phyloP scores from a whole-genome alignment of 2,797 vertebrate species.

The Gallinago stenura region DNA sequence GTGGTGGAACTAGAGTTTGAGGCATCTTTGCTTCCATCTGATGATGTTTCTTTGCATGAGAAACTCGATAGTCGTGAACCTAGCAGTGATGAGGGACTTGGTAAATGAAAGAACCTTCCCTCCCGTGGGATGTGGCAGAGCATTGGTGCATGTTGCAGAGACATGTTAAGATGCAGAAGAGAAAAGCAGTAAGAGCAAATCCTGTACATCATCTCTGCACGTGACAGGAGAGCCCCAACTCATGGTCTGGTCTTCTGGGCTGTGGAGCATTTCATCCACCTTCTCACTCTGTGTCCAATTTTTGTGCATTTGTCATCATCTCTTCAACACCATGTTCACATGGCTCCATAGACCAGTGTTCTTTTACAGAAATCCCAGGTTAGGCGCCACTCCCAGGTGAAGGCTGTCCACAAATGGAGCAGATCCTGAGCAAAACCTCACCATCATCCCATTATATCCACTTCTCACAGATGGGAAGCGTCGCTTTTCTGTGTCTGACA shows the following conservation, averaged over 20 bases:
- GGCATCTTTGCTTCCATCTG: not conserved
- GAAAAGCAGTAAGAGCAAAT: not conserved
- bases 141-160: accelerated
- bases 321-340: accelerated
- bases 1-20: not conserved
- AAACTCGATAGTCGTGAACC: not conserved
- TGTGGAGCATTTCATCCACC: not conserved
- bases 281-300: not conserved
- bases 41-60: accelerated
- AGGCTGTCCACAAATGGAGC: accelerated
- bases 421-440: not conserved
- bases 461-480: not conserved
- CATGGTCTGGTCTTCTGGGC: not conserved
- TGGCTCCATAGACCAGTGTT: accelerated
- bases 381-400: not conserved
- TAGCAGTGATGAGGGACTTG: accelerated
- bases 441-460: not conserved
- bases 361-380: not conserved
- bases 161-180: accelerated
- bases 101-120: not conserved
- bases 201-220: accelerated
- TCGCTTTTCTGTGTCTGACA: not conserved
- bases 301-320: not conserved
- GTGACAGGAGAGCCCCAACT: not conserved
- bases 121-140: accelerated